These are phyloP conservation scores for Furcifer pardalis DNA, from an alignment of 2,797 vertebrate genomes.

Conservation along the genomic window DNA sequence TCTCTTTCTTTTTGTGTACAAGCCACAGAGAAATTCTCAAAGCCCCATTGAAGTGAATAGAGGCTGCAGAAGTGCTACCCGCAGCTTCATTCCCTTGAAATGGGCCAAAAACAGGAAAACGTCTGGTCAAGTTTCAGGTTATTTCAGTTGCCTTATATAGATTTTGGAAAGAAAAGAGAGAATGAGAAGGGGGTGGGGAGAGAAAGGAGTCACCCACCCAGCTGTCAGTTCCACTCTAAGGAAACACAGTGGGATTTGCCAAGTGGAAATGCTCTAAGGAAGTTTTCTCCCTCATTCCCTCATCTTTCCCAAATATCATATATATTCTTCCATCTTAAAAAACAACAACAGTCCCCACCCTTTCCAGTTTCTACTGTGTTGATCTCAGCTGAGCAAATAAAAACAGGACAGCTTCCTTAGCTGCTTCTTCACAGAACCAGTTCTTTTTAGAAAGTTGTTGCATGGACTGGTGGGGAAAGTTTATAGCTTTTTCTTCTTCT, in stretches of 20 bases:
- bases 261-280: slow-evolving; percentile 59
- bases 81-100: not conserved
- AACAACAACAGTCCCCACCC: not conserved
- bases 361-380: slow-evolving; percentile 56
- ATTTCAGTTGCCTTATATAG: slow-evolving; percentile 39
- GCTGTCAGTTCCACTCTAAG: slow-evolving; percentile 65
- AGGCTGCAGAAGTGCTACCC: not conserved
- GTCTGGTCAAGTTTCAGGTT: slow-evolving; percentile 50
- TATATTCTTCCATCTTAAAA: not conserved
- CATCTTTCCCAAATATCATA: slow-evolving; percentile 38
- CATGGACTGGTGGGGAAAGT: slow-evolving; percentile 71
- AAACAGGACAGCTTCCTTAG: slow-evolving; percentile 69
- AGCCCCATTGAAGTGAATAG: not conserved
- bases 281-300: slow-evolving; percentile 19
- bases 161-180: slow-evolving; percentile 33
- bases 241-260: slow-evolving; percentile 72
- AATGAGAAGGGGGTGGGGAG: too few species aligned
- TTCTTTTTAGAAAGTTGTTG: not conserved
- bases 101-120: not conserved
- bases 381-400: slow-evolving; percentile 62
- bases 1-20: slow-evolving; percentile 24
- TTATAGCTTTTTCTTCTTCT: slow-evolving; percentile 43
- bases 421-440: slow-evolving; percentile 65
- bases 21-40: not conserved
- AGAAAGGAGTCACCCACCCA: slow-evolving; percentile 47